These are phyloP conservation scores for Zelostemma sp. DNA, from an alignment of 1,140 invertebrate species.

Conservation along the genomic window DNA sequence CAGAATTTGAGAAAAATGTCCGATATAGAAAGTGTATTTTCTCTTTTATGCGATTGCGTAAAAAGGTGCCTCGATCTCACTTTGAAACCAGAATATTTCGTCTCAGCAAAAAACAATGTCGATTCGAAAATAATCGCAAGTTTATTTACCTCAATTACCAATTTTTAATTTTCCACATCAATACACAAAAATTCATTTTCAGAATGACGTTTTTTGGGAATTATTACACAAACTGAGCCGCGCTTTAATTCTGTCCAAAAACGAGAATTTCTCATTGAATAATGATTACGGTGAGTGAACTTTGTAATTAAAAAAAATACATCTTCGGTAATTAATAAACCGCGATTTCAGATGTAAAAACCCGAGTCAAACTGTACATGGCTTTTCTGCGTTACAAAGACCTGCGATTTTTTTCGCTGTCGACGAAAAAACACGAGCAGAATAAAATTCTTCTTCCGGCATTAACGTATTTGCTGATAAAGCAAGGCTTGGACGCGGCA, in stretches of 20 bases:
- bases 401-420: constrained; percentile 49
- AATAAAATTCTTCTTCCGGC: neutral
- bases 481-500: neutral
- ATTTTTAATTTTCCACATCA: constrained; percentile 11
- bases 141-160: neutral
- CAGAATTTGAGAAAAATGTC: too few species aligned
- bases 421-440: too few species aligned
- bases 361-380: constrained; percentile 52
- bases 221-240: constrained; percentile 46
- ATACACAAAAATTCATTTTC: constrained; percentile 16
- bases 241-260: constrained; percentile 37
- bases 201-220: constrained; percentile 37
- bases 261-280: constrained; percentile 28
- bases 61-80: constrained; percentile 25
- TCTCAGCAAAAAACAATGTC: constrained; percentile 47
- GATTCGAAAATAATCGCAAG: neutral
- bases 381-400: constrained; percentile 55
- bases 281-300: constrained; percentile 47
- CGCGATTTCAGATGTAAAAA: constrained; percentile 51
- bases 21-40: constrained; percentile 36
- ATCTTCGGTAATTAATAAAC: too few species aligned
- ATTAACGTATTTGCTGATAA: neutral
- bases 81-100: constrained; percentile 54
- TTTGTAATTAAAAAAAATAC: too few species aligned
- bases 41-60: constrained; percentile 51